phyloP scores from a whole-genome alignment of 2,113 vertebrate genomes.

The Malurus alboscapulatus region DNA sequence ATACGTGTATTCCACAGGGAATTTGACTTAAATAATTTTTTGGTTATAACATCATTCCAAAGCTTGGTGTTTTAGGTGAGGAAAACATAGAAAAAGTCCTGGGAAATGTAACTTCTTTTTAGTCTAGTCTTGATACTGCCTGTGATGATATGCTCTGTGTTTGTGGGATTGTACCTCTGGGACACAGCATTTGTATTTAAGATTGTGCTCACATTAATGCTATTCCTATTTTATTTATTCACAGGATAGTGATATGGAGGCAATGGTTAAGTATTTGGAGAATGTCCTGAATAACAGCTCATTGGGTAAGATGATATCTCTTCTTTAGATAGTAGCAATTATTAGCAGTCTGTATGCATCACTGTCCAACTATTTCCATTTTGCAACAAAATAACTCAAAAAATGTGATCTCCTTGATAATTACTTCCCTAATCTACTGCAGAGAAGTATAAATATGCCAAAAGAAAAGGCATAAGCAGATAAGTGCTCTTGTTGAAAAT shows the following conservation, averaged over 20 bases:
- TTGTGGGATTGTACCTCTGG: background rate
- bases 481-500: background rate
- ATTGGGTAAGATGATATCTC: constrained; percentile 49
- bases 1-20: background rate
- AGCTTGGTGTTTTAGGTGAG: background rate
- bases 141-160: background rate
- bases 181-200: background rate
- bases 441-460: background rate
- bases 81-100: background rate
- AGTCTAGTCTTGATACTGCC: background rate
- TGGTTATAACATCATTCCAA: background rate
- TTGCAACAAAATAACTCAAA: background rate
- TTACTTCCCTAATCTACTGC: background rate
- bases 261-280: constrained; percentile 81
- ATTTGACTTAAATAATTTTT: background rate
- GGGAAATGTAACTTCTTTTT: background rate
- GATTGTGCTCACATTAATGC: background rate
- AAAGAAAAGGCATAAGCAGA: background rate
- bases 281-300: constrained; percentile 68
- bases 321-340: background rate
- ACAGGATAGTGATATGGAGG: constrained; percentile 83
- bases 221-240: background rate
- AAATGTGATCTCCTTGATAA: background rate
- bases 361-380: background rate
- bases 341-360: background rate